Conservation (phyloP, 2,797 vertebrate genomes). For the Enteromius paludinosus region DNA sequence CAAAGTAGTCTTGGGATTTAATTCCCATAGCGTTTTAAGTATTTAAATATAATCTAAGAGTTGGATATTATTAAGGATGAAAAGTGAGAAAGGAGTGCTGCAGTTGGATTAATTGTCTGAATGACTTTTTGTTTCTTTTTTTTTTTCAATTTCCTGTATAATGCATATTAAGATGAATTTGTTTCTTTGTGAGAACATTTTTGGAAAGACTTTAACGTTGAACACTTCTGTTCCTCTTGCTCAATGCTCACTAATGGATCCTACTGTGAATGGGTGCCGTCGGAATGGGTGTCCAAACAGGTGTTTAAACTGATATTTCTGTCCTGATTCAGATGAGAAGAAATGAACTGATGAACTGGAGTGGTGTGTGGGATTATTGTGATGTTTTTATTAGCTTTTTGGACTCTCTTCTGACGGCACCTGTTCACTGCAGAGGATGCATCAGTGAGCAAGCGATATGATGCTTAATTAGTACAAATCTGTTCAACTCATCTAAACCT, state of each 20-base stretch:
- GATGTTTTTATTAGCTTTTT: not conserved
- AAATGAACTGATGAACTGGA: not conserved
- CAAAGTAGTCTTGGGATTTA: not conserved
- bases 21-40: not conserved
- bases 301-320: not conserved
- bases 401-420: not conserved
- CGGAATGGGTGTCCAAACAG: not conserved
- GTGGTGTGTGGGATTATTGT: not conserved
- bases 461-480: not conserved
- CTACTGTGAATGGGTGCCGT: no score
- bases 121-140: not conserved
- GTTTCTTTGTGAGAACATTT: not conserved
- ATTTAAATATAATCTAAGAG: not conserved
- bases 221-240: not conserved
- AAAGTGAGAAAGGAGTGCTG: not conserved
- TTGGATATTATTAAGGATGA: not conserved
- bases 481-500: not conserved
- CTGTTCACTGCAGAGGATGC: not conserved
- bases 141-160: not conserved
- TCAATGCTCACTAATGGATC: no score
- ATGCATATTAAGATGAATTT: not conserved
- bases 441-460: not conserved
- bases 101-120: not conserved
- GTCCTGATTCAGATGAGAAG: not conserved
- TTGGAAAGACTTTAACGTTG: not conserved